Evolutionary conservation across 2,888 invertebrate genomes (phyloP).

Genomic region (Trichopoda pennipes): DNA sequence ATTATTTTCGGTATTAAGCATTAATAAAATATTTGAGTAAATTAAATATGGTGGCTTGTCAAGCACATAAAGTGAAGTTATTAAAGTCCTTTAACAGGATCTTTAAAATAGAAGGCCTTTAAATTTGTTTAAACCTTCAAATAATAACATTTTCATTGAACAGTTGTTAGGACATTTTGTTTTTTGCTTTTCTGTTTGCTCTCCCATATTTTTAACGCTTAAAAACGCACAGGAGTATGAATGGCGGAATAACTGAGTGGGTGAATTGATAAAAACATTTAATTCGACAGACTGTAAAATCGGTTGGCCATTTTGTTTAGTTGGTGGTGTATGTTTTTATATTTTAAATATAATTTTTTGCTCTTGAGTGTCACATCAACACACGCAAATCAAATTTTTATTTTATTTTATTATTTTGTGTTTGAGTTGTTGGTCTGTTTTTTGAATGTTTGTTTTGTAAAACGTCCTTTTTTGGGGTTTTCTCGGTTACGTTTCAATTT

Average conservation of each 20-base stretch:
- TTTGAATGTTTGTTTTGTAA: conserved; percentile 15
- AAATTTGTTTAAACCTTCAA: conserved; percentile 8
- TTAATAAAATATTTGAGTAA: too few relatives aligned
- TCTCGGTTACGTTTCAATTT: conserved; percentile 29
- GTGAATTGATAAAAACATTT: conserved; percentile 40
- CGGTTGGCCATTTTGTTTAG: conserved; percentile 60
- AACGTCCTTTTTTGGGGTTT: conserved; percentile 15
- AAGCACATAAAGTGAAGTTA: too few relatives aligned
- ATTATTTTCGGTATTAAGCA: too few relatives aligned
- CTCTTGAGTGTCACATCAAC: background rate
- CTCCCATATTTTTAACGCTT: conserved; percentile 36
- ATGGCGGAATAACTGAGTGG: conserved; percentile 29
- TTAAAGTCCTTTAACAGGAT: too few relatives aligned
- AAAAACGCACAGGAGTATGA: conserved; percentile 44
- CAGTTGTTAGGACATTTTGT: conserved; percentile 30
- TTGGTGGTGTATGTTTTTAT: conserved; percentile 9
- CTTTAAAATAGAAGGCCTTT: background rate
- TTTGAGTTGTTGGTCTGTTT: conserved; percentile 44
- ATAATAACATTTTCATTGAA: conserved; percentile 37
- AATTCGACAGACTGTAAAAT: conserved; percentile 60
- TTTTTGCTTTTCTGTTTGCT: conserved; percentile 27
- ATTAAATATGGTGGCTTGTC: too few relatives aligned
- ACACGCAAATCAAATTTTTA: too few relatives aligned
- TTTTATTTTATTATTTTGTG: conserved; percentile 17
- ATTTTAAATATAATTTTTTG: background rate